Evolutionary conservation across 2,113 vertebrate species (phyloP).

Genomic region (Rhabdornis inornatus): DNA sequence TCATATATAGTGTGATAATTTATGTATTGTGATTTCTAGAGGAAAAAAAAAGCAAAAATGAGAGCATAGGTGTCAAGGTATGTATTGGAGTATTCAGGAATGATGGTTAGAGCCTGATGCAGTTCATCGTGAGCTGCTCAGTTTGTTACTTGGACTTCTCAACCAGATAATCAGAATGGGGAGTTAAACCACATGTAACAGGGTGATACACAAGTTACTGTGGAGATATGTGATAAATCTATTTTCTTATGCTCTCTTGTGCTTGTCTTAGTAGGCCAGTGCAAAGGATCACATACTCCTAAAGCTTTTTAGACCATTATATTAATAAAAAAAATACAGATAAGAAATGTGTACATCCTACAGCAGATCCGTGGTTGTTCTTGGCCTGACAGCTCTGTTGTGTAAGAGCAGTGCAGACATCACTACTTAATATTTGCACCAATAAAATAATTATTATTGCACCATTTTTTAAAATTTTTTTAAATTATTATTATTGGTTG

Average conservation of each 20-base stretch:
- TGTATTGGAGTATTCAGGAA: background rate
- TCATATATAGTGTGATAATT: background rate
- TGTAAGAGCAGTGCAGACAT: background rate
- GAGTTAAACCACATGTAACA: background rate
- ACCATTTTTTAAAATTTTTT: background rate
- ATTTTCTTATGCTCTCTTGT: background rate
- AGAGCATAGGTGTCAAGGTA: background rate
- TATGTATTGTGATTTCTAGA: background rate
- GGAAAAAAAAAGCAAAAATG: background rate
- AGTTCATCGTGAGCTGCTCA: background rate
- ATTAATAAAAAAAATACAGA: background rate
- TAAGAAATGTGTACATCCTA: background rate
- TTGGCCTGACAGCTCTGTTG: background rate
- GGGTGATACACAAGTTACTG: background rate
- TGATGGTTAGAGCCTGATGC: background rate
- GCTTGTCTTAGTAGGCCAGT: background rate
- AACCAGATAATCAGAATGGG: background rate
- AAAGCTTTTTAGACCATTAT: background rate
- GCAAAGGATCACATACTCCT: background rate
- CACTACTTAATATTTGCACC: background rate
- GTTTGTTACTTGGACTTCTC: background rate
- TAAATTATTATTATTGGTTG: background rate
- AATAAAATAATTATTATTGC: background rate
- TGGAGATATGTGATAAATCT: background rate
- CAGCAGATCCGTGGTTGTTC: background rate